Evolutionary conservation across 2,888 invertebrate genomes (phyloP), one percentile per base, ranked within the genome.

Genomic region (Drosophila macrospina): DNA sequence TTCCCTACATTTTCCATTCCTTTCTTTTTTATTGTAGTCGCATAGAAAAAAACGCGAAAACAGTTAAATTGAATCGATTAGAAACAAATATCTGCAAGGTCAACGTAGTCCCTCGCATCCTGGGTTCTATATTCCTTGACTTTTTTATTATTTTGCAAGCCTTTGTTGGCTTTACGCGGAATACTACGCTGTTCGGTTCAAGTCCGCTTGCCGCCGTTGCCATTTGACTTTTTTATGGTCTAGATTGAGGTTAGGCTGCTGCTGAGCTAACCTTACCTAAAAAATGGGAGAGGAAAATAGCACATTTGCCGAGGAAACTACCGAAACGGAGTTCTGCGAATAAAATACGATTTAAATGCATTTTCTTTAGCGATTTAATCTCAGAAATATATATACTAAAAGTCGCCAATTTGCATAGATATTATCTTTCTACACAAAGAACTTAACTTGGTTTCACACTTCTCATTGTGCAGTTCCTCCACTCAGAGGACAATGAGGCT

Each of bases 61-160:
- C 71, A 80, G 81, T 89, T 80, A 89, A 86, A 88, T 66, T 80
- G 82, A 87, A 84, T 84, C 89, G 89, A 89, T 89, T 89, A 86
- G 73, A 87, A 63, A 62, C n/a, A 60, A 65, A 62, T 39, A 13
- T 36, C n/a, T 37, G 26, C 62, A 77, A 77, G 74, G 73, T 60
- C 72, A 34, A 8, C 6, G 20, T 28, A 20, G 16, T 55, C 28
- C 51, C 16, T 28, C 20, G 13, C 5, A 32, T 48, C 26, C 45
- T 59, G 57, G 76, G 76, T 64, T 67, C 73, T 72, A 79, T 45
- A 67, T 76, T 52, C 30, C 36, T 69, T 80, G 86, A 85, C 86
- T 88, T 88, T 85, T 75, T 76, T 74, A 69, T 55, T 52, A 41
- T 30, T 41, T 41, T 55, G 55, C 88, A 85, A 85, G 70, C 86